Evolutionary conservation across 2,888 invertebrate species (phyloP), one percentile per base, ranked within the genome.

Genomic region (Thalpophila matura): DNA sequence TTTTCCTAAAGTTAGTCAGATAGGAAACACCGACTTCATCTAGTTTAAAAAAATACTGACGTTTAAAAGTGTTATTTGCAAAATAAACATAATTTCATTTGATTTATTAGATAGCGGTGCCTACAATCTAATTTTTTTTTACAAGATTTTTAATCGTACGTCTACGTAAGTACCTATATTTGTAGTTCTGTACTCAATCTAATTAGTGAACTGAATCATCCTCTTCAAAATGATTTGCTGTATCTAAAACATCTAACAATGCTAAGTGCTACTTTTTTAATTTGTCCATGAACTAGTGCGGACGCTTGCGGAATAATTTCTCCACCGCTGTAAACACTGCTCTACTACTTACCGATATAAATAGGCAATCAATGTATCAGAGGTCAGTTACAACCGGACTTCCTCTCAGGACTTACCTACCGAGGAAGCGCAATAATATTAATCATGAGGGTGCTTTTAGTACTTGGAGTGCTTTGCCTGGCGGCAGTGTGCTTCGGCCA

Each of bases 271-370:
- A 42, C 43, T 86, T 86, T 86, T 83, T 78, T 69, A 77, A 77
- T 82, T 86, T 85, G 93, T 85, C 94, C 93, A 80, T 95, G 94
- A 94, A 93, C 90, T 87, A 90, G 85, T 86, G 80, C 81, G 83
- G 82, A 84, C 85, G 83, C 88, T 94, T 94, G 93, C 94, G 91
- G 90, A 92, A 94, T 90, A 88, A 86, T 93, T 92, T 90, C 90
- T 92, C 89, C 90, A 90, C 81, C 86, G 87, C 80, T 65, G 68
- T 71, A 79, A 82, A 84, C 86, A 72, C 83, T 83, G 80, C 64
- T 84, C 82, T 81, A 79, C 81, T 65, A 87, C 79, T 85, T 84
- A 82, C 83, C 87, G 87, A 91, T 91, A 94, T 92, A 95, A 95
- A 95, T 89, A 90, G 90, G 75, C 91, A 87, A 80, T 78, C 79